These are phyloP conservation scores for Cotesia vestalis DNA, from an alignment of 1,140 invertebrate species.

Conservation along the genomic window DNA sequence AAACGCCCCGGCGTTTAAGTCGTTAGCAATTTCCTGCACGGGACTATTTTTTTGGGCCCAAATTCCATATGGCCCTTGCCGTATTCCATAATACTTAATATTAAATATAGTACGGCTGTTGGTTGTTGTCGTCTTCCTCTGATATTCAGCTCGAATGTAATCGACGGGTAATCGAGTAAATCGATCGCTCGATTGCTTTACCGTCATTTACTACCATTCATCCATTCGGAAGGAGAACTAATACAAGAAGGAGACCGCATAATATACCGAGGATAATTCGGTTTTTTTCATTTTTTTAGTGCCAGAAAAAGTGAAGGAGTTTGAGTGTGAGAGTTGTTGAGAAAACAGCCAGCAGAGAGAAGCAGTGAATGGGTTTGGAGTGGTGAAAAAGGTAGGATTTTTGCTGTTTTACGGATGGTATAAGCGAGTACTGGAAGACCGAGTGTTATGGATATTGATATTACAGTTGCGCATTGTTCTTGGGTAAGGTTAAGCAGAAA, in stretches of 20 bases:
- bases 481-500: too few relatives aligned
- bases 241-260: neutral
- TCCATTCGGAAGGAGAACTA: neutral
- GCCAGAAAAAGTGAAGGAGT: constrained; percentile 9
- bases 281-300: constrained; percentile 38
- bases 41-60: constrained; percentile 60
- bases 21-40: constrained; percentile 67
- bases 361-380: constrained; percentile 5
- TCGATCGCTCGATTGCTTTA: constrained; percentile 43
- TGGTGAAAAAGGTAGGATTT: too few relatives aligned
- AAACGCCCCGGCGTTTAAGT: constrained; percentile 64
- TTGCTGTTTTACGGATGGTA: too few relatives aligned
- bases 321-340: neutral
- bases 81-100: constrained; percentile 49
- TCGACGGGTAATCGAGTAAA: constrained; percentile 38
- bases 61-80: constrained; percentile 62
- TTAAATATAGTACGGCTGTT: neutral
- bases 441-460: too few relatives aligned
- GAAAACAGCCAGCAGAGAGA: neutral
- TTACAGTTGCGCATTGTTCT: too few relatives aligned
- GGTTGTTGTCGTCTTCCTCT: neutral
- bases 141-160: neutral
- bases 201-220: constrained; percentile 34
- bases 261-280: constrained; percentile 2
- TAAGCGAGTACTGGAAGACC: too few relatives aligned